Evolutionary conservation across 2,797 vertebrate species (phyloP).

Genomic region (Poecilia picta): DNA sequence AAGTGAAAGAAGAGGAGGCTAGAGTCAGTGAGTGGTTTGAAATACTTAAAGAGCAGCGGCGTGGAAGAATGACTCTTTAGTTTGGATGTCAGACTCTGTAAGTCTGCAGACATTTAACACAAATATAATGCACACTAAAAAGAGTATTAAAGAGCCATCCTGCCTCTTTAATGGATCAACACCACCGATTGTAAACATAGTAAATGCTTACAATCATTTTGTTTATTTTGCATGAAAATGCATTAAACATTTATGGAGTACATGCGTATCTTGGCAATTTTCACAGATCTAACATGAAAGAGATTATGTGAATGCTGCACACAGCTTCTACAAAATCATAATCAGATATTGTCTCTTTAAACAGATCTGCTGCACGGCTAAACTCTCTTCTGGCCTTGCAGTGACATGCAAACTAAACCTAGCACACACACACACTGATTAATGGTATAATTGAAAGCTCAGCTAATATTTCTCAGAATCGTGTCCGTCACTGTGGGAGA

Average conservation of each 20-base stretch:
- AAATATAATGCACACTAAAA: neutral
- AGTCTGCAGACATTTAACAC: neutral
- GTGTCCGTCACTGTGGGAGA: constrained; percentile 9
- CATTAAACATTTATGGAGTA: neutral
- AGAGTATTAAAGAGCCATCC: neutral
- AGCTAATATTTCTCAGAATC: constrained; percentile 2
- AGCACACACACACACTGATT: constrained; percentile 4
- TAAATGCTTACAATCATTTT: neutral
- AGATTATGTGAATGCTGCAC: neutral
- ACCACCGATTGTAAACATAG: neutral
- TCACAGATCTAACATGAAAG: neutral
- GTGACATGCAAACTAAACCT: constrained; percentile 14
- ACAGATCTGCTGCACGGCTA: neutral
- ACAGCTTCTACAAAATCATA: neutral
- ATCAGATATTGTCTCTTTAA: neutral
- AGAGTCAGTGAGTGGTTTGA: neutral
- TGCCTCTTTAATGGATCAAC: neutral
- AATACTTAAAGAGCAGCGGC: neutral
- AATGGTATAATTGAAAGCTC: constrained; percentile 13
- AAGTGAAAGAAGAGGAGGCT: neutral
- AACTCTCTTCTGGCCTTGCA: constrained; percentile 5
- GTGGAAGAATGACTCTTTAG: constrained; percentile 2
- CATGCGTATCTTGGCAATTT: neutral
- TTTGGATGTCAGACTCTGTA: neutral
- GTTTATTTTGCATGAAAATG: neutral